A percentile compares a stretch with the other conserved stretches of the same genome.
Evolutionary conservation across 2,113 vertebrate genomes (phyloP).

Genomic region (Clarias batrachus): DNA sequence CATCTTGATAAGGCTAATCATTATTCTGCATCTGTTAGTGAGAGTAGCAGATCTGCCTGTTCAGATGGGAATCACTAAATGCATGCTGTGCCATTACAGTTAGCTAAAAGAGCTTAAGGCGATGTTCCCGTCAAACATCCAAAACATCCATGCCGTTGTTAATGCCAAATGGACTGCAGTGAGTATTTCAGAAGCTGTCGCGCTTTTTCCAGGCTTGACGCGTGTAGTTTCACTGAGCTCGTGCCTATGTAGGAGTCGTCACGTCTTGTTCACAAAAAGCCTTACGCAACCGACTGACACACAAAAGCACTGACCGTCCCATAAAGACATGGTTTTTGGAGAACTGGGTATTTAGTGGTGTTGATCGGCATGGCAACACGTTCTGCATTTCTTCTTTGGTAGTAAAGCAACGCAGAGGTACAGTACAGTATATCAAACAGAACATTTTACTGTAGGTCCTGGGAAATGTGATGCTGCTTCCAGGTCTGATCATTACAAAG

Average conservation of each 20-base stretch:
- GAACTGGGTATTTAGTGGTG: too few species aligned
- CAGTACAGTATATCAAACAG: too few species aligned
- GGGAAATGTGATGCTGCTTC: too few species aligned
- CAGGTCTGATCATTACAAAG: too few species aligned
- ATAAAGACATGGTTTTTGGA: too few species aligned
- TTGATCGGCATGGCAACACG: too few species aligned
- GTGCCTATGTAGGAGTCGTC: background rate
- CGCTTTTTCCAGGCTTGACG: background rate
- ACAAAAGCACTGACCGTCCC: too few species aligned
- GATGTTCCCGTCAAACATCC: background rate
- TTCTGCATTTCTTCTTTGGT: too few species aligned
- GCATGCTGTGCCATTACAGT: background rate
- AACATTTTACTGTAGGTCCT: too few species aligned
- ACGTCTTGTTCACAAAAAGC: too few species aligned
- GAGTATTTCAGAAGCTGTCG: background rate
- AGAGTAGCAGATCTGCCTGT: conserved; percentile 3
- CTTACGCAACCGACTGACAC: too few species aligned
- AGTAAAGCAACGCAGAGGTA: too few species aligned
- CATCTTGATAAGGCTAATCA: background rate
- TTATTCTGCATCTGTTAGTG: conserved; percentile 13
- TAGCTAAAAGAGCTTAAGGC: background rate
- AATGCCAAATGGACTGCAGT: background rate
- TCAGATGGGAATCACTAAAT: background rate
- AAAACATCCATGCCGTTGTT: background rate
- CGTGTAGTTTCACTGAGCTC: background rate